Base-by-base conservation (phyloP, 2,888 invertebrate species). In the Synergus itoensis region DNA sequence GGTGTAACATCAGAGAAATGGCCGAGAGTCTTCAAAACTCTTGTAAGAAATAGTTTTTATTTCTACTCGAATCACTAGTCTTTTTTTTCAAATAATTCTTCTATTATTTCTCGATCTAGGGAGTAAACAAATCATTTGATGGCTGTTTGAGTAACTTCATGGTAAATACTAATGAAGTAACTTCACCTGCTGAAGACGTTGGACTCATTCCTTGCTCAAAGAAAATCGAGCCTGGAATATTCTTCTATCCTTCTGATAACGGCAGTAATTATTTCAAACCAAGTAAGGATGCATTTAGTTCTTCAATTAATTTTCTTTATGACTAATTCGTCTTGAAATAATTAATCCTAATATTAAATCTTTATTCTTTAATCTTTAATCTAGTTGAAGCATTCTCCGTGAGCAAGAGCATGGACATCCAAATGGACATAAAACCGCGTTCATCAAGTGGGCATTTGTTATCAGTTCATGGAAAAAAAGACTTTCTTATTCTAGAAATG, bases 401-500 rank as follows among this genome's bases (percentile, higher is more conserved):
- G 4, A 98, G 98, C 5, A 92, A 94, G 62, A 95, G 96, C 85
- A 94, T 98, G 81, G 95, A 95, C 0, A 95, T 99, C 62, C 94
- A 94, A 57, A 94, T 99, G 94, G 96, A 98, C 84, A 96, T 99
- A 80, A 96, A 96, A 82, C 98, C 99, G 0, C 94, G 99, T 21
- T 95, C 96, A 84, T 94, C 95, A 7, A 96, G 96, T 1, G 99
- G 99, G 4, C 93, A 99, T 28, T 92, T 99, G 65, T 93, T 98
- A 84, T 96, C 98, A 4, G 97, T 98, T 3, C 97, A 98, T 89
- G 97, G 97, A 18, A 94, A 93, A 84, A 82, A 81, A 18, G 95
- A 94, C 79, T 98, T 95, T 91, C 93, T 99, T 84, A 94, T 98
- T 0, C 93, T 99, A 76, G 98, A 99, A 91, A 94, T 99, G 93